phyloP scores from a whole-genome alignment of 1,140 invertebrate species.

The Acromyrmex heyeri region DNA sequence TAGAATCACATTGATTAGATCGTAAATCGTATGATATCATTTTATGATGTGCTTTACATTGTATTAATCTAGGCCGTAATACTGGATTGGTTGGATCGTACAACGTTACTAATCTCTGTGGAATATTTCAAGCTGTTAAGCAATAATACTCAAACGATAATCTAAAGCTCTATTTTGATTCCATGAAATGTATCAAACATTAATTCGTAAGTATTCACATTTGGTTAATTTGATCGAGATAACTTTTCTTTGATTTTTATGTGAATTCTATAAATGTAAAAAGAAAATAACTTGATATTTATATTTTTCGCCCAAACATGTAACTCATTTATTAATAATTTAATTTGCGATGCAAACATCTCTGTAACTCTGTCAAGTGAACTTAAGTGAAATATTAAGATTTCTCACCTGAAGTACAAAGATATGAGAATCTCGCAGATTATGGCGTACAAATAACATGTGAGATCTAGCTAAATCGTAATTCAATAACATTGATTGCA shows the following conservation, averaged over 20 bases:
- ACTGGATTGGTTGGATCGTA: slow-evolving; percentile 87
- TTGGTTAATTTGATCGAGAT: not conserved
- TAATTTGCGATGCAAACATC: slow-evolving; percentile 28
- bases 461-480: slow-evolving; percentile 83
- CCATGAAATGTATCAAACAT: not conserved
- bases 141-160: not conserved
- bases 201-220: not conserved
- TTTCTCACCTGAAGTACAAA: slow-evolving; percentile 83
- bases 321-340: not conserved
- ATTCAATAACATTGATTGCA: slow-evolving; percentile 85
- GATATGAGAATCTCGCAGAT: slow-evolving; percentile 81
- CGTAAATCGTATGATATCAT: slow-evolving; percentile 82
- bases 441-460: slow-evolving; percentile 82
- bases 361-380: not conserved
- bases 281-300: not conserved
- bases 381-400: not conserved
- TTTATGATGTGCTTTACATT: slow-evolving; percentile 81
- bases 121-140: slow-evolving; percentile 29
- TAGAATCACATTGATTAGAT: slow-evolving; percentile 84
- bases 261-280: not conserved
- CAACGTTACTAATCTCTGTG: slow-evolving; percentile 84
- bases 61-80: slow-evolving; percentile 83
- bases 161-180: not conserved
- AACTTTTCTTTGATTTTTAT: not conserved
- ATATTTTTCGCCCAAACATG: not conserved